Evolutionary conservation across 2,113 vertebrate genomes (phyloP).

Genomic region (Rhinolophus ferrumequinum): DNA sequence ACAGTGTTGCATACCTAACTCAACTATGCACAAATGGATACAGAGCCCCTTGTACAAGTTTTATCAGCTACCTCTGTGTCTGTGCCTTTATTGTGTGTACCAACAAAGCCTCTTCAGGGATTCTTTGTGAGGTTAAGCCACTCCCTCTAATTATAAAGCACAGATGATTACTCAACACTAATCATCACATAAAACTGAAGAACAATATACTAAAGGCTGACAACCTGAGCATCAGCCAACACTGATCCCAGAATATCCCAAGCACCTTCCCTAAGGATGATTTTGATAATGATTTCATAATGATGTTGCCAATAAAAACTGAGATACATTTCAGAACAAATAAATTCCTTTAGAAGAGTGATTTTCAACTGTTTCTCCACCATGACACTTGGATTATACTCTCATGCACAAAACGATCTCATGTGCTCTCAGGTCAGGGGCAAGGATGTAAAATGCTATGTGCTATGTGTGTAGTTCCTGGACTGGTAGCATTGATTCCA

Average conservation of each 20-base stretch:
- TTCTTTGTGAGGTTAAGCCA: slow-evolving; percentile 21
- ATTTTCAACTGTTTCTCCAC: neutral
- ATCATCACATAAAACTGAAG: slow-evolving; percentile 40
- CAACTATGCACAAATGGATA: slow-evolving; percentile 41
- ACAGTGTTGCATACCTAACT: slow-evolving; percentile 11
- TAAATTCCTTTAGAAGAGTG: neutral
- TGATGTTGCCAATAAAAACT: neutral
- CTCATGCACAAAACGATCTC: fast-evolving
- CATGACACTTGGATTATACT: neutral
- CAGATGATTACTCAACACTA: neutral
- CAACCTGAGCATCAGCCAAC: neutral
- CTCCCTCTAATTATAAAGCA: slow-evolving; percentile 54
- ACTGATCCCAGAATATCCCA: neutral
- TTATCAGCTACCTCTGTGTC: neutral
- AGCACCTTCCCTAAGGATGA: neutral
- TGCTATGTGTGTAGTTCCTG: neutral
- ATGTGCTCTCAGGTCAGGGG: neutral
- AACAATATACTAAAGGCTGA: neutral
- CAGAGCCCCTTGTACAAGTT: slow-evolving; percentile 18
- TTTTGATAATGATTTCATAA: neutral
- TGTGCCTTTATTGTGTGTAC: slow-evolving; percentile 56
- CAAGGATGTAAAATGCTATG: neutral
- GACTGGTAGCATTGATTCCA: no score
- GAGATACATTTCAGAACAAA: neutral
- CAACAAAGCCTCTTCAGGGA: slow-evolving; percentile 43